Conservation (phyloP, 2,113 vertebrate genomes). For the Ancistrus triradiatus region DNA sequence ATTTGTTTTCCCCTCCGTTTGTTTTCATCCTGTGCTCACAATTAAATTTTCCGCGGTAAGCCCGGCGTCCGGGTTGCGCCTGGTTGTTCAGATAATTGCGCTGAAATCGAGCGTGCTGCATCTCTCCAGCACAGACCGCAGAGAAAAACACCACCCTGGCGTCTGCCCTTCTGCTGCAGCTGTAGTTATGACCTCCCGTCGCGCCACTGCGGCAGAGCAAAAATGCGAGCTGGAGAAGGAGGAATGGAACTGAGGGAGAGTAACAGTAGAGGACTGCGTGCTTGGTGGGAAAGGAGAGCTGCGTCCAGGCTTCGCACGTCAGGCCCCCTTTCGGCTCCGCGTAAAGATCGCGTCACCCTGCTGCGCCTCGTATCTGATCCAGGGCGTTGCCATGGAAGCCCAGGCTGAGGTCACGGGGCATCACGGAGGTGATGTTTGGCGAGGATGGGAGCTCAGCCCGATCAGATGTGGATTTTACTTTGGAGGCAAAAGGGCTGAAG, state of each 20-base stretch:
- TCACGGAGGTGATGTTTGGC: conserved; percentile 10
- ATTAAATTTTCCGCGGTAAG: not conserved
- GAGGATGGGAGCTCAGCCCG: too few species aligned
- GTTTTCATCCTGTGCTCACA: not conserved
- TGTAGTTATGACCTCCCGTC: not conserved
- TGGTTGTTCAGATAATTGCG: not conserved
- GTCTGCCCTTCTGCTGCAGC: not conserved
- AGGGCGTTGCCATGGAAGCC: conserved; percentile 61
- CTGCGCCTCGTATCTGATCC: conserved; percentile 52
- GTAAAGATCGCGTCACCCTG: conserved; percentile 47
- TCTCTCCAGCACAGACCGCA: not conserved
- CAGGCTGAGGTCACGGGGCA: conserved; percentile 46
- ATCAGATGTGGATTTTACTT: too few species aligned
- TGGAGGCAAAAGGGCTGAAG: too few species aligned
- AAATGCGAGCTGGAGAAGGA: conserved; percentile 2
- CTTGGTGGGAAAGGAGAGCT: not conserved
- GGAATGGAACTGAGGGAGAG: not conserved
- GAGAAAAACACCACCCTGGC: not conserved
- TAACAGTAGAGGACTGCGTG: not conserved
- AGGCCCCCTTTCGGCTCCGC: conserved; percentile 5
- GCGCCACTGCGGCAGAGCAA: not conserved
- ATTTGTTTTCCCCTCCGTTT: not conserved
- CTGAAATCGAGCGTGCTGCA: not conserved
- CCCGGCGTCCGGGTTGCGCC: not conserved
- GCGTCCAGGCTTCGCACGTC: not conserved